Evolutionary conservation across 2,888 invertebrate genomes (phyloP).

Genomic region (Acanthosepion esculentum): DNA sequence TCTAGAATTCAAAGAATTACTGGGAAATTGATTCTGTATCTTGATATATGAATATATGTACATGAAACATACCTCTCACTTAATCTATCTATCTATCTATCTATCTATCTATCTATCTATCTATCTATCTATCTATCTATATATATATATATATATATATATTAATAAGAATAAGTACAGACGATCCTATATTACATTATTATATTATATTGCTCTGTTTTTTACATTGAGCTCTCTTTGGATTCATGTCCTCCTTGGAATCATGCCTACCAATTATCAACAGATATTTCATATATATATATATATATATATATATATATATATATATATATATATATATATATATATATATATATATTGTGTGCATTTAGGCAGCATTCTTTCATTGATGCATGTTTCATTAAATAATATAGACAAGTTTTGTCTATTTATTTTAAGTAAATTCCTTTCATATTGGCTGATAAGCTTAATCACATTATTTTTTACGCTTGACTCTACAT

Average conservation of each 20-base stretch:
- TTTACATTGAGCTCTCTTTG: no score
- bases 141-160: constrained; percentile 34
- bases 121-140: not conserved
- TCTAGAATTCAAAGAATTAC: not conserved
- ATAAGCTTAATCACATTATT: no score
- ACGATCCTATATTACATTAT: no score
- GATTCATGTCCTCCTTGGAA: no score
- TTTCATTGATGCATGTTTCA: no score
- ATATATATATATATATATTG: constrained; percentile 24
- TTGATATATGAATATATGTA: not conserved
- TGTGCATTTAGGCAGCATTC: no score
- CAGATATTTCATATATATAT: not conserved
- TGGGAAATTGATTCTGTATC: not conserved
- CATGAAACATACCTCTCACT: not conserved
- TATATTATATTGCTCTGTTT: no score
- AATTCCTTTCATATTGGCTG: no score
- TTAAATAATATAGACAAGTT: no score
- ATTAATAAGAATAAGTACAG: not conserved
- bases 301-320: constrained; percentile 42
- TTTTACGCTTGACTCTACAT: no score
- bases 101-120: not conserved
- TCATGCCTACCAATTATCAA: not conserved
- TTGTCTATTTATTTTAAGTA: no score
- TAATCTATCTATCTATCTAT: not conserved
- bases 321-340: constrained; percentile 45